Conservation (phyloP, 2,113 vertebrate species). For the Peromyscus leucopus region DNA sequence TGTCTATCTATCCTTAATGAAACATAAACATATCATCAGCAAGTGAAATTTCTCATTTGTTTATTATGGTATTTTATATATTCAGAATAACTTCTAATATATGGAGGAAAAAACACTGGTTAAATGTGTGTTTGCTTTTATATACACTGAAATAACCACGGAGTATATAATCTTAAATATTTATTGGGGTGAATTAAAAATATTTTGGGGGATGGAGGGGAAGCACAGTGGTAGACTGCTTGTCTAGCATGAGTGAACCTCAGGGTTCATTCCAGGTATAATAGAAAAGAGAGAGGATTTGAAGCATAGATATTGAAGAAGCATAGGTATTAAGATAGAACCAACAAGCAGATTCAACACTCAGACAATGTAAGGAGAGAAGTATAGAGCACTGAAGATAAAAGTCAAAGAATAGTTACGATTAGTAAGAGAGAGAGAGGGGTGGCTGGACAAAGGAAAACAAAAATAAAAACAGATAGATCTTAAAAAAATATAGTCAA, state of each 20-base stretch:
- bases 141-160: background rate
- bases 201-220: background rate
- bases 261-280: background rate
- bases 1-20: background rate
- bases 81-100: background rate
- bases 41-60: background rate
- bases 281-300: background rate
- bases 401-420: background rate
- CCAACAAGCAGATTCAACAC: constrained; percentile 5
- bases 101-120: background rate
- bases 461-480: background rate
- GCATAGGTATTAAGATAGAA: background rate
- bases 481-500: background rate
- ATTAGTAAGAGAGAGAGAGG: background rate
- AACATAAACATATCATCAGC: background rate
- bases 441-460: background rate
- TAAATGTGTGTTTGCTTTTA: constrained; percentile 18
- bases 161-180: background rate
- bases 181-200: background rate
- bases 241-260: background rate
- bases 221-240: background rate
- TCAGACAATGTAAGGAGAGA: constrained; percentile 7
- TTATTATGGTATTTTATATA: background rate
- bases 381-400: background rate
- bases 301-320: background rate